Conservation (phyloP, 1,140 invertebrate genomes). For the Drosophila orosa region DNA sequence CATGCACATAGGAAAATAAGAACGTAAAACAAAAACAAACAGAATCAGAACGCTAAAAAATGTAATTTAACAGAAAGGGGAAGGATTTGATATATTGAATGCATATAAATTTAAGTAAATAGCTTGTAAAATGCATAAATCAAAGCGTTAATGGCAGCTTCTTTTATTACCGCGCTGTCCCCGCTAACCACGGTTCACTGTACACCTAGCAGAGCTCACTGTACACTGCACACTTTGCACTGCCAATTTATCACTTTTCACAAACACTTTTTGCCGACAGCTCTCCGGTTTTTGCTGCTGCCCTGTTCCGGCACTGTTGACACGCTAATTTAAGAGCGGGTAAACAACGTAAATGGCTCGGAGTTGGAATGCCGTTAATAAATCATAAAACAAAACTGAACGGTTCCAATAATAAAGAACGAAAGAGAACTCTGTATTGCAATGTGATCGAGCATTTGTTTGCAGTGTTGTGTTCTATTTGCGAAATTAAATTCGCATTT, state of each 20-base stretch:
- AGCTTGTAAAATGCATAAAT: slow-evolving; percentile 72
- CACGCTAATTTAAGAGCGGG: slow-evolving; percentile 67
- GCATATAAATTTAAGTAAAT: slow-evolving; percentile 70
- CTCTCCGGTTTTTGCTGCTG: slow-evolving; percentile 34
- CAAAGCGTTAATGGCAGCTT: slow-evolving; percentile 65
- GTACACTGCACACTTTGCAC: slow-evolving; percentile 51
- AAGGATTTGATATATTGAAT: slow-evolving; percentile 39
- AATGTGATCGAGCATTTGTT: slow-evolving; percentile 31
- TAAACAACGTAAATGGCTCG: slow-evolving; percentile 60
- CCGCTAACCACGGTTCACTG: slow-evolving; percentile 13
- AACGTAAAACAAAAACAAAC: slow-evolving; percentile 1
- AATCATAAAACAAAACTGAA: slow-evolving; percentile 53
- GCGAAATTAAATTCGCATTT: slow-evolving; percentile 33
- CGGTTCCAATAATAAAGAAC: slow-evolving; percentile 52
- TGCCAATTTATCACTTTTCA: slow-evolving; percentile 66
- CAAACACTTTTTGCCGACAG: slow-evolving; percentile 60
- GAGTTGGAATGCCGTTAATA: slow-evolving; percentile 62
- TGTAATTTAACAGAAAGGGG: slow-evolving; percentile 2
- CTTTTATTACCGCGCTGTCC: slow-evolving; percentile 25
- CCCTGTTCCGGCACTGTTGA: slow-evolving; percentile 42
- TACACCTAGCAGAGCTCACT: slow-evolving; percentile 47
- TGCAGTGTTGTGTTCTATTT: slow-evolving; percentile 39
- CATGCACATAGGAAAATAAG: slow-evolving; percentile 24
- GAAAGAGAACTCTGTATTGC: slow-evolving; percentile 34
- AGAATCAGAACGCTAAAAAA: slow-evolving; percentile 15